Percentiles rank a stretch among this genome's conserved stretches.
Evolutionary conservation across 2,888 invertebrate genomes (phyloP).

Genomic region (Drosophila trichaetosa): DNA sequence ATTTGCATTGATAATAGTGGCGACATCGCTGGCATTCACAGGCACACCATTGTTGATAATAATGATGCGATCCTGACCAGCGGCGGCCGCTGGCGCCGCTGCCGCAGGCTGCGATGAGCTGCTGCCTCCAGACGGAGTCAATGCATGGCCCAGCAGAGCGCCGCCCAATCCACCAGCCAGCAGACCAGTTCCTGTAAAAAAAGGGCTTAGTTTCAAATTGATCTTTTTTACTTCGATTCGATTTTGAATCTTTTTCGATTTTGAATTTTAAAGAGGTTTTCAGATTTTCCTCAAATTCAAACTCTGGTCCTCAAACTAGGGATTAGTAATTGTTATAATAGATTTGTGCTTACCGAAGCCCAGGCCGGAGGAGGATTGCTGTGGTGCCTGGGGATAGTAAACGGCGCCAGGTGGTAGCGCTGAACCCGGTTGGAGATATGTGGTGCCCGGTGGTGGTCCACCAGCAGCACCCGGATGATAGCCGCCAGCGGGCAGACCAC

Average conservation of each 20-base stretch:
- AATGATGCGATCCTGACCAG: constrained; percentile 81
- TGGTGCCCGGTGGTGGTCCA: constrained; percentile 73
- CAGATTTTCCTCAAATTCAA: background rate
- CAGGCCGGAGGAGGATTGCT: constrained; percentile 82
- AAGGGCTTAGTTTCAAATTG: background rate
- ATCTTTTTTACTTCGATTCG: background rate
- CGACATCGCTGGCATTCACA: constrained; percentile 68
- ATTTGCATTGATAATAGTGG: constrained; percentile 73
- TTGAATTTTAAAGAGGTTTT: background rate
- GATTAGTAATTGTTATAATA: no score
- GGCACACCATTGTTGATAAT: constrained; percentile 84
- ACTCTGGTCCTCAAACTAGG: no score
- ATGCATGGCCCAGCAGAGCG: constrained; percentile 81
- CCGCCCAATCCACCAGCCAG: constrained; percentile 83
- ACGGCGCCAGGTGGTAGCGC: constrained; percentile 78
- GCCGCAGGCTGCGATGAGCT: constrained; percentile 68
- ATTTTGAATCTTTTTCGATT: background rate
- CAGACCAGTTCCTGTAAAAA: constrained; percentile 80
- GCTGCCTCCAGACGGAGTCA: constrained; percentile 81
- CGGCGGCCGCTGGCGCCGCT: constrained; percentile 66
- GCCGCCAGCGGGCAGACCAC: constrained; percentile 33
- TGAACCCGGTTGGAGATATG: constrained; percentile 71
- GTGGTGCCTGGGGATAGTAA: constrained; percentile 76
- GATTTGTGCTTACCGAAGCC: constrained; percentile 80
- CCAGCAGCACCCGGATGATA: constrained; percentile 64